A percentile compares a stretch with the other conserved stretches of the same genome.
phyloP scores from a whole-genome alignment of 64 coral and sea anemone species.

The Actinia tenebrosa region DNA sequence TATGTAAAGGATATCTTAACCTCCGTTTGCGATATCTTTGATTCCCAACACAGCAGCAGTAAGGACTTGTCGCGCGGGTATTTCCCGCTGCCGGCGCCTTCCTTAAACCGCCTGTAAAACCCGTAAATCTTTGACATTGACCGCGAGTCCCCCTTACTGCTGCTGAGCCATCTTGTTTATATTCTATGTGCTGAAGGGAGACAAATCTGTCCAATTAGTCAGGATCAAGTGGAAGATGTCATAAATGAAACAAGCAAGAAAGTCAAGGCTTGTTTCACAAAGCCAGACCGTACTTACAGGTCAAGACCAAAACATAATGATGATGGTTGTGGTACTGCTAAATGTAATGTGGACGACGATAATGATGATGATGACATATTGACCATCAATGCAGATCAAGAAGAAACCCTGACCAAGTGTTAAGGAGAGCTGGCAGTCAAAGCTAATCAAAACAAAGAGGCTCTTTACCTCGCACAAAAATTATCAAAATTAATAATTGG shows the following conservation, averaged over 20 bases:
- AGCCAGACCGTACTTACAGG: not conserved
- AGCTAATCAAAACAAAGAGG: conserved; percentile 14
- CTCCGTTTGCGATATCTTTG: too few species aligned
- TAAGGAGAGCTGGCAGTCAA: conserved; percentile 13
- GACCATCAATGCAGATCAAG: not conserved
- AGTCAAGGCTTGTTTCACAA: not conserved
- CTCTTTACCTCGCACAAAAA: conserved; percentile 19
- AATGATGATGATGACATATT: not conserved
- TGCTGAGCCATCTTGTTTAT: too few species aligned
- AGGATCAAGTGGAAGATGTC: not conserved
- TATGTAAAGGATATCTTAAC: too few species aligned
- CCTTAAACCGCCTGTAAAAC: too few species aligned
- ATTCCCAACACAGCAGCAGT: too few species aligned
- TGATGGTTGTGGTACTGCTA: not conserved
- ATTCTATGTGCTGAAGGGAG: not conserved
- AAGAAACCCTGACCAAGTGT: conserved; percentile 15
- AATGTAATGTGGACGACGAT: not conserved
- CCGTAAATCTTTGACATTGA: too few species aligned
- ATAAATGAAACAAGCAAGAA: not conserved
- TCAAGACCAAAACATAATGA: not conserved
- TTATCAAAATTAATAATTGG: not conserved
- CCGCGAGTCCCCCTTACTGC: too few species aligned
- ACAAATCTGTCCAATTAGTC: not conserved
- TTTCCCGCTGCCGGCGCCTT: too few species aligned
- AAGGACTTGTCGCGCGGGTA: too few species aligned